Conservation (phyloP, 2,113 vertebrate species). For the Gallinago media region DNA sequence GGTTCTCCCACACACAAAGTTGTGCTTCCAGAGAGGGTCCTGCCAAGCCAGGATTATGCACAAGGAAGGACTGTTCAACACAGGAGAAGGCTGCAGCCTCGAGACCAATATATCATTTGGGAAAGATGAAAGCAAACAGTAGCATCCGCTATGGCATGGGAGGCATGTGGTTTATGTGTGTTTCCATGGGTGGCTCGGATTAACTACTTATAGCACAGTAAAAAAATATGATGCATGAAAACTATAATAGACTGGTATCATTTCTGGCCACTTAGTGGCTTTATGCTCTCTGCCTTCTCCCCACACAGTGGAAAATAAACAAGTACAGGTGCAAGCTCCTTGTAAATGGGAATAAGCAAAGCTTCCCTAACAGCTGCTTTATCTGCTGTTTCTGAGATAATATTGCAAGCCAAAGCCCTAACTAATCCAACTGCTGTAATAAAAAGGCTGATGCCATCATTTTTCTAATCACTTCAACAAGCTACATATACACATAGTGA, state of each 20-base stretch:
- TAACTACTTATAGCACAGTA: neutral
- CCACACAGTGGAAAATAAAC: slow-evolving; percentile 7
- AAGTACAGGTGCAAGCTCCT: neutral
- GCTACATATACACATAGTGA: slow-evolving; percentile 1
- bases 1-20: neutral
- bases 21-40: neutral
- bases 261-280: neutral
- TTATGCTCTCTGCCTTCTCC: neutral
- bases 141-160: neutral
- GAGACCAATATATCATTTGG: neutral
- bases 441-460: slow-evolving; percentile 33
- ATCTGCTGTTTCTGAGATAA: slow-evolving; percentile 7
- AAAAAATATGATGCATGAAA: slow-evolving; percentile 25
- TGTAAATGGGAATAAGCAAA: neutral
- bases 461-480: slow-evolving; percentile 48
- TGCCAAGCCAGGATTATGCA: neutral
- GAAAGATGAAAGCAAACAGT: neutral
- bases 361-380: slow-evolving; percentile 16
- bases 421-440: slow-evolving; percentile 29
- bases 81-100: neutral
- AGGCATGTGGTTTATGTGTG: neutral
- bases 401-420: neutral
- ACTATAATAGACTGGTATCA: neutral
- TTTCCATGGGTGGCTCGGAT: neutral
- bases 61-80: neutral